Evolutionary conservation across 1,140 invertebrate species (phyloP).

Genomic region (Drosophila bocqueti): DNA sequence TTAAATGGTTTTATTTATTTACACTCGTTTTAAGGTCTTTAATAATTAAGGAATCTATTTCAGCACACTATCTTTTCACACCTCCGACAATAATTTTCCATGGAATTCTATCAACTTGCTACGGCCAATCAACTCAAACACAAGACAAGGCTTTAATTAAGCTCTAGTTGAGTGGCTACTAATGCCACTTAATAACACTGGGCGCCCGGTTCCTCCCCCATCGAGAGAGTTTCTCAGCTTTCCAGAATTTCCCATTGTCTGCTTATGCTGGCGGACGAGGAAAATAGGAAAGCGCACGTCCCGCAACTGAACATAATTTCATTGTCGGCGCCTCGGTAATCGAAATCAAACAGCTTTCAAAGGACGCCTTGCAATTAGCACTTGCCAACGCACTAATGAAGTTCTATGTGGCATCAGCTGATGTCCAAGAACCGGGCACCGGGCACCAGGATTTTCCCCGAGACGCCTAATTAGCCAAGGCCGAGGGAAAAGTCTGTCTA

Average conservation of each 20-base stretch:
- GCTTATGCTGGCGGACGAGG: conserved; percentile 52
- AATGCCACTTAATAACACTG: conserved; percentile 46
- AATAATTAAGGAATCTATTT: too few species aligned
- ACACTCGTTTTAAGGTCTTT: too few species aligned
- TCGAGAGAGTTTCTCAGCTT: background rate
- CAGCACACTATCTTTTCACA: too few species aligned
- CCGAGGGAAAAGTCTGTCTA: conserved; percentile 43
- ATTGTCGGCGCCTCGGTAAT: conserved; percentile 57
- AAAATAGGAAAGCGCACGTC: conserved; percentile 24
- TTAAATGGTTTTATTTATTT: too few species aligned
- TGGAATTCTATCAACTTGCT: background rate
- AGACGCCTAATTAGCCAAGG: conserved; percentile 66
- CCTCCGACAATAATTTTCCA: background rate
- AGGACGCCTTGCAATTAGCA: conserved; percentile 54
- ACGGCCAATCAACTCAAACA: conserved; percentile 3
- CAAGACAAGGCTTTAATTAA: conserved; percentile 25
- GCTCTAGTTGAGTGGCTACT: conserved; percentile 21
- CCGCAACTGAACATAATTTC: conserved; percentile 61
- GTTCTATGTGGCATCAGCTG: conserved; percentile 9
- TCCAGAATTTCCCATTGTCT: conserved; percentile 34
- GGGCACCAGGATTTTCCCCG: conserved; percentile 33
- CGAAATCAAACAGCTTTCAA: conserved; percentile 38
- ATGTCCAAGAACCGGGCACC: background rate
- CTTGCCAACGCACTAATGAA: conserved; percentile 41
- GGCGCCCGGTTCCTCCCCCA: background rate